phyloP scores from a whole-genome alignment of 1,140 invertebrate species.

The Drosophila nasuta region DNA sequence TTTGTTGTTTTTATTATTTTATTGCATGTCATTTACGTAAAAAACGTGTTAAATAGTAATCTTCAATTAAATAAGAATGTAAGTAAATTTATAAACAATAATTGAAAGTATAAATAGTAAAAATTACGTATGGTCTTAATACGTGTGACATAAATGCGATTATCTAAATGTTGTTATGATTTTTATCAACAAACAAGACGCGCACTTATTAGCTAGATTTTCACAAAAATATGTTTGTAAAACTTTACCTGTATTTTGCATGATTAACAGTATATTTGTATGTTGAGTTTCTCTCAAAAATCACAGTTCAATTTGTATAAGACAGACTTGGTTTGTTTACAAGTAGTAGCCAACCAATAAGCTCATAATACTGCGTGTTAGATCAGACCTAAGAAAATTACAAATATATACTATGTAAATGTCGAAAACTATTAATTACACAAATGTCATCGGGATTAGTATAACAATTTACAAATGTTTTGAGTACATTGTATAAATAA shows the following conservation, averaged over 20 bases:
- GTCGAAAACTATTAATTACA: constrained; percentile 33
- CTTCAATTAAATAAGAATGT: constrained; percentile 31
- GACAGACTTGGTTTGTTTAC: constrained; percentile 32
- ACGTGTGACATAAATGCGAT: constrained; percentile 34
- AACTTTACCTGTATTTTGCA: constrained; percentile 51
- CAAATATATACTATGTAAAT: constrained; percentile 38
- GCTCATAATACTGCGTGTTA: constrained; percentile 42
- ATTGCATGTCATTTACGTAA: constrained; percentile 16
- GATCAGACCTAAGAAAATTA: constrained; percentile 44
- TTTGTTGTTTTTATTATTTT: constrained; percentile 21
- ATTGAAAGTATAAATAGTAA: constrained; percentile 44
- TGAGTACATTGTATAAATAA: constrained; percentile 48
- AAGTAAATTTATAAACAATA: constrained; percentile 44
- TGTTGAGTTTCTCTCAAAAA: constrained; percentile 49
- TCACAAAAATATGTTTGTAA: constrained; percentile 24
- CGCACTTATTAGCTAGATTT: constrained; percentile 34
- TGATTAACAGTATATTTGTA: constrained; percentile 36
- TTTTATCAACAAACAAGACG: constrained; percentile 17
- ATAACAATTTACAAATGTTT: constrained; percentile 45
- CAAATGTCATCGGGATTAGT: constrained; percentile 43
- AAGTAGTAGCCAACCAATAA: constrained; percentile 23
- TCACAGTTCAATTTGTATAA: constrained; percentile 49
- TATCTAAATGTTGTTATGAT: constrained; percentile 21
- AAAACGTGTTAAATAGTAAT: constrained; percentile 15
- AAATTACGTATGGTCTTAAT: constrained; percentile 39